Percentiles rank a stretch among this genome's conserved stretches.
These are phyloP conservation scores for Entomobrya multifasciata DNA, from an alignment of 2,888 invertebrate species.

Conservation along the genomic window DNA sequence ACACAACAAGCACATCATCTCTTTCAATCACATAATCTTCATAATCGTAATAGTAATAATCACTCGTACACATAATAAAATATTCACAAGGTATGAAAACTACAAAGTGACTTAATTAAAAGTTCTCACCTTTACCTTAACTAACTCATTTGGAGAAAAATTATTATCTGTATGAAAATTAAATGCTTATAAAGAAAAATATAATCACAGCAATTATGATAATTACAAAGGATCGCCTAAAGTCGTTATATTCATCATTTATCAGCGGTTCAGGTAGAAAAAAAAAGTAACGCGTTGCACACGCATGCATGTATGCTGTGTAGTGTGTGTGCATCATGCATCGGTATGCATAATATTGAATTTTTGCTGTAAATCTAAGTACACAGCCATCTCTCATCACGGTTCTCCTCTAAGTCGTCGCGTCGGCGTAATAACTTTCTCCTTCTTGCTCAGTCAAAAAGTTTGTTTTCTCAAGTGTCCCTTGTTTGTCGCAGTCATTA, in stretches of 20 bases:
- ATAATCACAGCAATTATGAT: constrained; percentile 71
- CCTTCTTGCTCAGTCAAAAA: constrained; percentile 66
- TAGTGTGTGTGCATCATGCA: too few relatives aligned
- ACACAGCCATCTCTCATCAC: neutral
- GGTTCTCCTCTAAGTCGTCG: neutral
- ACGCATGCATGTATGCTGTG: neutral
- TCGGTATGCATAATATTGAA: neutral
- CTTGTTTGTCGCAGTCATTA: constrained; percentile 70
- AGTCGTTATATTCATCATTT: constrained; percentile 41
- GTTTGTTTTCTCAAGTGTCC: constrained; percentile 67
- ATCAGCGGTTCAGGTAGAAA: neutral
- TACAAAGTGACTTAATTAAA: constrained; percentile 59
- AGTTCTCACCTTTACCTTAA: constrained; percentile 68
- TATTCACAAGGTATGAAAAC: neutral
- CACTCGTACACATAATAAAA: neutral
- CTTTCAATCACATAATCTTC: neutral
- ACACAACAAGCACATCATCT: neutral
- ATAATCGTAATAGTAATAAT: neutral
- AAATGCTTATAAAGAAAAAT: constrained; percentile 59
- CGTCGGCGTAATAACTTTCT: constrained; percentile 65
- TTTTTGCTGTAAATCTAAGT: neutral
- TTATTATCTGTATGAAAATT: constrained; percentile 57
- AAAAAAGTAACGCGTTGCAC: neutral
- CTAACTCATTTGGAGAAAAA: constrained; percentile 55
- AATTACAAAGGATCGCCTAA: constrained; percentile 62